Percentiles rank a stretch among this genome's conserved stretches.
Conservation (phyloP, 2,888 invertebrate genomes). For the Drosophila fungiperda region DNA sequence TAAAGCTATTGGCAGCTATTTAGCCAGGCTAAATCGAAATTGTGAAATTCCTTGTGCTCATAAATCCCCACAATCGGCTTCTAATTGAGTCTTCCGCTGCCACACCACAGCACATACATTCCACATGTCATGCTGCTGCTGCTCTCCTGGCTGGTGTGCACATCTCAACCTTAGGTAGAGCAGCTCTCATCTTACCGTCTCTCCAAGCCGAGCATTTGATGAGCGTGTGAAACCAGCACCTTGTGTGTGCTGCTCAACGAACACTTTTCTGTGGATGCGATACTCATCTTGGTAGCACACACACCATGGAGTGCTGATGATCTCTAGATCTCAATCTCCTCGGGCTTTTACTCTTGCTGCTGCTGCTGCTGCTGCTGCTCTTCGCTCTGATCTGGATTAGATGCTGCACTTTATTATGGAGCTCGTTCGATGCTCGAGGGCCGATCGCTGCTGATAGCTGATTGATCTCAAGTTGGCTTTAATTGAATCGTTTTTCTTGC, state of each 20-base stretch:
- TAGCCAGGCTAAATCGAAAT: conserved; percentile 48
- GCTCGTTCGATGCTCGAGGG: conserved; percentile 11
- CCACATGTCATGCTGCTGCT: conserved; percentile 68
- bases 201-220: conserved; percentile 55
- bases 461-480: conserved; percentile 73
- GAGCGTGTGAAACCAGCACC: conserved; percentile 79
- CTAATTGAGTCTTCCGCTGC: conserved; percentile 79
- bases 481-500: conserved; percentile 76
- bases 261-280: conserved; percentile 50
- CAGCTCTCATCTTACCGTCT: conserved; percentile 61
- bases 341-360: conserved; percentile 55
- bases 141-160: conserved; percentile 8
- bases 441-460: conserved; percentile 59
- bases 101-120: conserved; percentile 48
- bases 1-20: conserved; percentile 78
- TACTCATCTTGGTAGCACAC: conserved; percentile 69
- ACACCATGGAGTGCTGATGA: conserved; percentile 42
- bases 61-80: conserved; percentile 68
- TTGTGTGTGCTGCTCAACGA: conserved; percentile 49
- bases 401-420: conserved; percentile 40
- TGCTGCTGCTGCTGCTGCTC: conserved; percentile 1
- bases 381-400: conserved; percentile 31
- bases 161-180: conserved; percentile 15
- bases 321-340: conserved; percentile 49
- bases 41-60: conserved; percentile 75